Evolutionary conservation across 2,888 invertebrate species (phyloP), one percentile per base, ranked within the genome.

Genomic region (Rhimphoctona megacephalus): DNA sequence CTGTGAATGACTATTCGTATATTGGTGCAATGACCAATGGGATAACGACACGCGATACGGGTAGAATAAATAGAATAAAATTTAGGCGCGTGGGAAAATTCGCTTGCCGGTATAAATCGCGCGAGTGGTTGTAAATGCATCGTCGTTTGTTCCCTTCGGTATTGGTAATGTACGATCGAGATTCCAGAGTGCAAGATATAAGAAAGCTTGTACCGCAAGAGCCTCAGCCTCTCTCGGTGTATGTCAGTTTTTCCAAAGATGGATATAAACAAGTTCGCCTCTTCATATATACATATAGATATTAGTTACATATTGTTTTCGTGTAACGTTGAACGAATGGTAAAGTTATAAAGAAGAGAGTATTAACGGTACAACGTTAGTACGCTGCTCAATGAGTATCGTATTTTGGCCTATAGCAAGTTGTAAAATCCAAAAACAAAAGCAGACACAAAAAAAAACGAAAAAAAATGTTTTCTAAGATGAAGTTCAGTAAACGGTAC

Each of bases 51-150:
- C 39, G 39, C 39, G 39, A 39, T 64, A 61, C 69, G 22, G 43
- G 33, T 39, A 46, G 14, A 67, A 73, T 61, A 64, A 57, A 36
- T 61, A 76, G 14, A 67, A 73, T 61, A 64, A 57, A 36, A 67
- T 76, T 76, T 46, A 52, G n/a, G 14, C 54, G n/a, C 85, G 83
- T 80, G 85, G 70, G 74, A 85, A 85, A 85, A 64, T 76, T 46
- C 57, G 74, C 25, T 67, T 80, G 54, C 46, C 25, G 0, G 69
- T 49, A 49, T 82, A 46, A 78, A 72, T 73, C 52, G 61, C 46
- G 33, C 57, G 49, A 49, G 43, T 52, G 43, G 17, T 61, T 14
- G 19, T 76, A 72, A 72, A 77, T 77, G 43, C 30, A 72, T 69
- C 64, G 74, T 9, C 49, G 39, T 70, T 70, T 39, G 30, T 64